Base-by-base conservation (phyloP, 2,113 vertebrate species). In the Dasyurus viverrinus region DNA sequence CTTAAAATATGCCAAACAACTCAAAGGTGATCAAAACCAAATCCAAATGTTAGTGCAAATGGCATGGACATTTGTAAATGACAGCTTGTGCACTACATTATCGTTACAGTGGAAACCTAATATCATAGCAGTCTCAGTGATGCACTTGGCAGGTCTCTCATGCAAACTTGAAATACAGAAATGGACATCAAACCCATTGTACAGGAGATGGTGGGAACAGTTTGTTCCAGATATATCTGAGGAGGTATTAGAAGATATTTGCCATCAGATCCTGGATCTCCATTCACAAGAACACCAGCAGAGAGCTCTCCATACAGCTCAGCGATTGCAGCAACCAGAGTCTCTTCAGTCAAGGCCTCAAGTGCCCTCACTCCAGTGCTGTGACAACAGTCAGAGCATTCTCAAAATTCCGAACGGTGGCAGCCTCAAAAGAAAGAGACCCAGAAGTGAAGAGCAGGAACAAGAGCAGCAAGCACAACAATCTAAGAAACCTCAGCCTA, bases 41-140 rank as follows among this genome's bases (percentile, higher is more conserved):
- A 99, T 99, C 93, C 99, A 99, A 95, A 99, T 99, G 97, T 98
- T 99, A 96, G 99, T 99, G 96, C 99, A 99, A 95, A 99, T 99
- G 99, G 99, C 99, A 0, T 99, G 99, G 99, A 99, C 99, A 0
- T 99, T 99, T 98, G 99, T 99, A 94, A 99, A 99, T 95, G 99
- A 99, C 99, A 99, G 99, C 97, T 98, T 99, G 93, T 99, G 99
- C 98, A 99, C 99, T 93, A 99, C 99, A 47, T 97, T 99, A 97
- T 99, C 99, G 0, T 99, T 99, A 91, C 99, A 99, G 96, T 99
- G 99, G 99, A 99, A 99, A 93, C 99, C 99, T 0, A 99, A 99
- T 98, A 99, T 99, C 95, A 99, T 99, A 50, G 99, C 99, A 0
- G 99, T 99, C 50, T 99, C 99, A 0, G 99, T 99, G 91, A 99